Percentiles rank a stretch among this genome's conserved stretches.
These are phyloP conservation scores for Ptiloglossa arizonensis DNA, from an alignment of 1,140 invertebrate species.

Conservation along the genomic window DNA sequence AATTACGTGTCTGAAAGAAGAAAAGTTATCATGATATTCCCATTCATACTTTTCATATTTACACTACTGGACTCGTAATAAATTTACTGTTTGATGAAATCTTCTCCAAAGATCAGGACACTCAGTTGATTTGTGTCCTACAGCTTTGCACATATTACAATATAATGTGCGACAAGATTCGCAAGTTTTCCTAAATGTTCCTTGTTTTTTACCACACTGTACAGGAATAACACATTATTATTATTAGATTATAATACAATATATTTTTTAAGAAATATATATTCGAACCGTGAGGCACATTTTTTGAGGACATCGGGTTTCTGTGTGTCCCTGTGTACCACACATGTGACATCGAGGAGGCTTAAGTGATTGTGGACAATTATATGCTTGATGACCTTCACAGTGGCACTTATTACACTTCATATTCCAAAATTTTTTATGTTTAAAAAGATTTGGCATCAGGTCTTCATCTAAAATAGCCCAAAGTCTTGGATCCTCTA, in stretches of 20 bases:
- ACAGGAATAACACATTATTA: constrained; percentile 54
- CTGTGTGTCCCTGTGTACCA: constrained; percentile 83
- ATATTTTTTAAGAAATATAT: constrained; percentile 37
- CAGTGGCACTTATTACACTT: constrained; percentile 84
- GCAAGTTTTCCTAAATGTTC: constrained; percentile 84
- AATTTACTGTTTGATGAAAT: constrained; percentile 85
- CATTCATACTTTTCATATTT: constrained; percentile 2
- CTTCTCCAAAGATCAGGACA: constrained; percentile 88
- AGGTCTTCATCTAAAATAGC: constrained; percentile 77
- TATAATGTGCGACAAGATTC: constrained; percentile 79
- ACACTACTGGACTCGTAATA: constrained; percentile 19
- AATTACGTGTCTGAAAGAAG: constrained; percentile 23
- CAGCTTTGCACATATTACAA: constrained; percentile 84
- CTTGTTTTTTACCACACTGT: constrained; percentile 85
- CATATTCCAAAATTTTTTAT: constrained; percentile 69
- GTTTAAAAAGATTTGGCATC: constrained; percentile 48
- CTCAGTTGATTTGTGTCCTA: constrained; percentile 82
- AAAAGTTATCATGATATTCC: constrained; percentile 2
- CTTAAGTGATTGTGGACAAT: constrained; percentile 76
- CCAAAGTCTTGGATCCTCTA: constrained; percentile 80
- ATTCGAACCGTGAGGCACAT: constrained; percentile 86
- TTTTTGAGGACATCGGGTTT: constrained; percentile 84
- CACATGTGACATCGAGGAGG: constrained; percentile 84
- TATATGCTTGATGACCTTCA: constrained; percentile 80
- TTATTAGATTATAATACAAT: constrained; percentile 1